Evolutionary conservation across 2,888 invertebrate species (phyloP).

Genomic region (Hyposoter didymator): DNA sequence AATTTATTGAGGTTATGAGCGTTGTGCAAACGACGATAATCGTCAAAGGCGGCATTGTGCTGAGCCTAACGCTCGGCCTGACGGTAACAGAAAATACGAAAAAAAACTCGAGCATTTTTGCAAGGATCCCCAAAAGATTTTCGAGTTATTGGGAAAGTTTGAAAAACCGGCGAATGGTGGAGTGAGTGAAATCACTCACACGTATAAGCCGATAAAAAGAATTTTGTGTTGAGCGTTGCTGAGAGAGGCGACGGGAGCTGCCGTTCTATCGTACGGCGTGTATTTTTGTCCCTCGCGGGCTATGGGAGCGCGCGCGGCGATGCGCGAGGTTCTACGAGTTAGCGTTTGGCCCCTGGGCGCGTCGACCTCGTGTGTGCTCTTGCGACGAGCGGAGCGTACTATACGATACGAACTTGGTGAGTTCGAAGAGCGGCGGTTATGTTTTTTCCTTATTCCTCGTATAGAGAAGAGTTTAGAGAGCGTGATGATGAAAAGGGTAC

Average conservation of each 20-base stretch:
- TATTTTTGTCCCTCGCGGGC: conserved; percentile 59
- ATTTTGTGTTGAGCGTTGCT: neutral
- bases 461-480: conserved; percentile 8
- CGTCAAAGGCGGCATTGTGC: neutral
- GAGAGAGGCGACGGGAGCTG: conserved; percentile 30
- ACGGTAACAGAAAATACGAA: neutral
- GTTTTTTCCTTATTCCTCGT: conserved; percentile 63
- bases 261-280: conserved; percentile 13
- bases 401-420: conserved; percentile 34
- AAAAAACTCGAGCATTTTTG: neutral
- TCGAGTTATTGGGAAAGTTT: neutral
- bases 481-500: conserved; percentile 55
- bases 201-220: neutral
- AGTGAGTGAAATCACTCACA: neutral
- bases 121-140: neutral
- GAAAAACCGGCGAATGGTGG: neutral
- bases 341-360: conserved; percentile 55
- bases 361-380: conserved; percentile 71
- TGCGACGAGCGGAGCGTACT: conserved; percentile 76
- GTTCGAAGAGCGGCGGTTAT: conserved; percentile 80
- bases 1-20: conserved; percentile 16
- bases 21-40: conserved; percentile 10
- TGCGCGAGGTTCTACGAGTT: conserved; percentile 24
- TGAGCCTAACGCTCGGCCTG: neutral
- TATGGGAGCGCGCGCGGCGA: conserved; percentile 16